phyloP scores from a whole-genome alignment of 2,888 invertebrate genomes.

The Tenthredo distinguenda region DNA sequence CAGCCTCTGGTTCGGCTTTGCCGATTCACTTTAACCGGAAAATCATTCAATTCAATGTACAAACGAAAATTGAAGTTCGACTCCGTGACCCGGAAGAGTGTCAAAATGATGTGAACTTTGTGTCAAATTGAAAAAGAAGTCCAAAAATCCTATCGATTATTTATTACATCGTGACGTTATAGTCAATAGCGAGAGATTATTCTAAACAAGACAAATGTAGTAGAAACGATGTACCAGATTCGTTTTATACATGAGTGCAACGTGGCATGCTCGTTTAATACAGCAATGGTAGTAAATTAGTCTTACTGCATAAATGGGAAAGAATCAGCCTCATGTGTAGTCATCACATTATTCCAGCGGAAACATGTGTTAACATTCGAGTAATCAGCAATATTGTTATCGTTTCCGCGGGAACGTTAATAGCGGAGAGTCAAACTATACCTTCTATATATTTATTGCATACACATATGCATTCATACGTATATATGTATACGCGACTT shows the following conservation, averaged over 20 bases:
- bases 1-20: too few species aligned
- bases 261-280: conserved; percentile 8
- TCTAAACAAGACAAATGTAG: not conserved
- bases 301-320: conserved; percentile 1
- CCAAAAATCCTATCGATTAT: too few species aligned
- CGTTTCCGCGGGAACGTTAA: not conserved
- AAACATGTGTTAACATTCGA: conserved; percentile 47
- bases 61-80: too few species aligned
- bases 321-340: not conserved
- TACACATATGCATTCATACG: not conserved
- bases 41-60: too few species aligned
- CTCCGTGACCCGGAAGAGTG: too few species aligned
- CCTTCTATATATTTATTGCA: not conserved
- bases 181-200: not conserved
- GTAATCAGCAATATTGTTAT: conserved; percentile 46
- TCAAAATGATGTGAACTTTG: too few species aligned
- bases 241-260: not conserved
- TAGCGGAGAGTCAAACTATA: not conserved
- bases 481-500: not conserved
- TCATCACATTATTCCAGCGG: conserved; percentile 33
- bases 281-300: conserved; percentile 42
- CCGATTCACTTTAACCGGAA: too few species aligned
- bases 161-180: too few species aligned
- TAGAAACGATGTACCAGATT: not conserved
- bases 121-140: too few species aligned